Conservation (phyloP, 2,113 vertebrate genomes). For the Oophaga pumilio region DNA sequence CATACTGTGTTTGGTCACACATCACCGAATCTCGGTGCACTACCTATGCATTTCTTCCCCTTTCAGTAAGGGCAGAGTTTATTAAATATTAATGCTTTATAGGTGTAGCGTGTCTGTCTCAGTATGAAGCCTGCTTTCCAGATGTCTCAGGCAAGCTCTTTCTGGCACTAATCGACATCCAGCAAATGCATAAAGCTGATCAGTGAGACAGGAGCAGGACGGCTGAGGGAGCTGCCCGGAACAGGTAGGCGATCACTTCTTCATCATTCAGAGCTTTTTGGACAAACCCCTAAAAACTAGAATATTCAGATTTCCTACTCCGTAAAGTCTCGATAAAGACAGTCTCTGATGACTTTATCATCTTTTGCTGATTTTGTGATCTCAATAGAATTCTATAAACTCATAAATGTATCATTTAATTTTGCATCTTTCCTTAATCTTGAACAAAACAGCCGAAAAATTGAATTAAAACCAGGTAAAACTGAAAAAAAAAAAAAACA, state of each 20-base stretch:
- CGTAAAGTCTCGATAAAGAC: no score
- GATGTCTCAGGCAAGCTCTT: conserved; percentile 31
- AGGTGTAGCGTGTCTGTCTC: conserved; percentile 52
- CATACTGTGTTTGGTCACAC: conserved; percentile 36
- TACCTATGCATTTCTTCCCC: conserved; percentile 40
- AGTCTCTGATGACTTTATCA: no score
- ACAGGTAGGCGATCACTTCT: neutral
- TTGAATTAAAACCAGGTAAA: no score
- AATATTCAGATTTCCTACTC: no score
- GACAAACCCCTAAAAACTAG: neutral
- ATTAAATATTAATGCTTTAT: conserved; percentile 48
- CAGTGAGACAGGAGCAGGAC: neutral
- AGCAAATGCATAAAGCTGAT: conserved; percentile 10
- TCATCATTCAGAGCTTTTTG: neutral
- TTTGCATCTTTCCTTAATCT: no score
- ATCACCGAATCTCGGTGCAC: conserved; percentile 22
- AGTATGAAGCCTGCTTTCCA: conserved; percentile 37
- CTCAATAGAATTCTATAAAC: no score
- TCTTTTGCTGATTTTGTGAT: no score
- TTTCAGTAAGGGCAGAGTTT: conserved; percentile 31
- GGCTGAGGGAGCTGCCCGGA: neutral
- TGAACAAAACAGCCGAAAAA: no score
- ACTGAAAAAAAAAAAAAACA: no score
- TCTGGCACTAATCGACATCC: conserved; percentile 20
- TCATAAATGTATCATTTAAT: no score